Percentiles rank a stretch among this genome's conserved stretches.
phyloP scores from a whole-genome alignment of 2,113 vertebrate species.

The Microcebus lehilahytsara region DNA sequence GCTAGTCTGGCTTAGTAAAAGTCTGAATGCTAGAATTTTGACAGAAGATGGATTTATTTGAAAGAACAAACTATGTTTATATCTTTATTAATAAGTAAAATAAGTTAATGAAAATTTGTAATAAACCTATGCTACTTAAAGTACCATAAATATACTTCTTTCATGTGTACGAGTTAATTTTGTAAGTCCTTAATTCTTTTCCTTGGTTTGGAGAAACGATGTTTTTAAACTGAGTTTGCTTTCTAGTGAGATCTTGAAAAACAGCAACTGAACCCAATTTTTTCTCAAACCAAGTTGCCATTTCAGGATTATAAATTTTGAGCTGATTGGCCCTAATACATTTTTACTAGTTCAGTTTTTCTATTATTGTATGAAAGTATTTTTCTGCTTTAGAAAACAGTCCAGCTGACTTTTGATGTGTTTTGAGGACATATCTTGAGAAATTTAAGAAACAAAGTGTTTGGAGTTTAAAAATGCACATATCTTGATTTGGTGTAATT shows the following conservation, averaged over 20 bases:
- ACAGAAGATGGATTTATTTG: slow-evolving; percentile 40
- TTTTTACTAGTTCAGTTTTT: slow-evolving; percentile 43
- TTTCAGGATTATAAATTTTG: slow-evolving; percentile 51
- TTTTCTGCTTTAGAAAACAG: slow-evolving; percentile 72
- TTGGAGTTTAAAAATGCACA: slow-evolving; percentile 41
- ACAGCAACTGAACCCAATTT: not conserved
- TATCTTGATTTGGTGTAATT: slow-evolving; percentile 61
- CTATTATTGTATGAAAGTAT: slow-evolving; percentile 20
- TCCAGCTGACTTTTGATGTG: slow-evolving; percentile 48
- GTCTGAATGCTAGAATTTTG: slow-evolving; percentile 46
- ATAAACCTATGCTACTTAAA: not conserved
- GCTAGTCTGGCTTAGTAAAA: not conserved
- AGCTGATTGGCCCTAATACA: slow-evolving; percentile 34
- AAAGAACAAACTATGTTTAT: slow-evolving; percentile 6
- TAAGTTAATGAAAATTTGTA: slow-evolving; percentile 35
- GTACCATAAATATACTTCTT: not conserved
- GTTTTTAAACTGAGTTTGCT: slow-evolving; percentile 53
- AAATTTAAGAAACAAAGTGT: slow-evolving; percentile 62
- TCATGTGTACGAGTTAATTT: slow-evolving; percentile 29
- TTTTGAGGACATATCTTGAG: slow-evolving; percentile 67
- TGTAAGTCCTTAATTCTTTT: slow-evolving; percentile 36
- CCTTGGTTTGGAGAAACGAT: slow-evolving; percentile 42
- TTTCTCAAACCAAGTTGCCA: slow-evolving; percentile 1
- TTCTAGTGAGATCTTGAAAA: slow-evolving; percentile 58
- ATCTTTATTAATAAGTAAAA: not conserved